A percentile compares a stretch with the other conserved stretches of the same genome.
phyloP scores from a whole-genome alignment of 1,140 invertebrate genomes.

The Drosophila willistoni region DNA sequence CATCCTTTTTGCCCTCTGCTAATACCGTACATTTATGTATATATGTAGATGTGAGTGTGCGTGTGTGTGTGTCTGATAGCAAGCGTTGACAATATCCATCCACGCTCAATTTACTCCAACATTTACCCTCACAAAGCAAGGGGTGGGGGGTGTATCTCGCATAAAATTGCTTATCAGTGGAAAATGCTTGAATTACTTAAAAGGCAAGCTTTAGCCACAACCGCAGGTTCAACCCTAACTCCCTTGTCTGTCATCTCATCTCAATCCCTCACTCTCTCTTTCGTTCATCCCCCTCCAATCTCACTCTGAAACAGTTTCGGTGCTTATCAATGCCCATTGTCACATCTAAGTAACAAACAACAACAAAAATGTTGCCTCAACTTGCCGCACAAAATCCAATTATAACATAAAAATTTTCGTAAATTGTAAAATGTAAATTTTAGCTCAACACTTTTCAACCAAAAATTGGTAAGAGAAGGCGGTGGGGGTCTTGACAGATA shows the following conservation, averaged over 20 bases:
- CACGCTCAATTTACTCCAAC: constrained; percentile 66
- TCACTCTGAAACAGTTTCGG: constrained; percentile 4
- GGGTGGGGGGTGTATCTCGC: neutral
- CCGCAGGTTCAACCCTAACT: constrained; percentile 45
- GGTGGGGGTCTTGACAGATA: constrained; percentile 49
- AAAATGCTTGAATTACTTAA: constrained; percentile 55
- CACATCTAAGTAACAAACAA: constrained; percentile 54
- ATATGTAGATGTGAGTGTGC: neutral
- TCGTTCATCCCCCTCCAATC: neutral
- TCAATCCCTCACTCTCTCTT: neutral
- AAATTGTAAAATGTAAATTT: constrained; percentile 81
- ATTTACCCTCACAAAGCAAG: neutral
- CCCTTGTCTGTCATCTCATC: neutral
- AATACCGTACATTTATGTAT: neutral
- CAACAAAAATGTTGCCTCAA: constrained; percentile 35
- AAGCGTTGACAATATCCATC: constrained; percentile 60
- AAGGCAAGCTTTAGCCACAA: constrained; percentile 41
- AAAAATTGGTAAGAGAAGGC: constrained; percentile 28
- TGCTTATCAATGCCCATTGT: constrained; percentile 72
- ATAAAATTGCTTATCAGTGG: constrained; percentile 74
- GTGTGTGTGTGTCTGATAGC: constrained; percentile 24
- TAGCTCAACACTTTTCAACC: constrained; percentile 33
- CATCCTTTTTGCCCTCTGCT: constrained; percentile 7
- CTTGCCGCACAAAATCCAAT: constrained; percentile 63
- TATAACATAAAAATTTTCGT: constrained; percentile 81